Evolutionary conservation across 2,888 invertebrate species (phyloP), one percentile per base, ranked within the genome.

Genomic region (Saturnia pavonia): DNA sequence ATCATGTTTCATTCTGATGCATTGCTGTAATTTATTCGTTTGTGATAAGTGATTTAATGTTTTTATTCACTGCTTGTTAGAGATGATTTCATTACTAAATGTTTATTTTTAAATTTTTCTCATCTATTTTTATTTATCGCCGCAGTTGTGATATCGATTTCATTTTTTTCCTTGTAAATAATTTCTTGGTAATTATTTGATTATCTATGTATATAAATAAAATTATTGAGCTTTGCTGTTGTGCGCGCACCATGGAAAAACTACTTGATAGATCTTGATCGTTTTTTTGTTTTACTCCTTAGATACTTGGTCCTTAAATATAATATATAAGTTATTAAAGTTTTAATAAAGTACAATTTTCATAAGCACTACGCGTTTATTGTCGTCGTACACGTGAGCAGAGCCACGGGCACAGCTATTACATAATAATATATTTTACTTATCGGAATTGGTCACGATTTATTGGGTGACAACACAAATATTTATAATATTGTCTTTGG

Each of bases 11-110:
- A 40, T 65, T n/a, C 40, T 8, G 12, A 65, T 65, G 8, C 65
- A 40, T 65, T 8, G 40, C n/a, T 65, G 65, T 65, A 40, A 65
- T 65, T 65, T 65, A 65, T 65, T 65, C 19, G 40, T 65, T 40
- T 40, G 19, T 65, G 65, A 40, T 65, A 65, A 65, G 9, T 40
- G 40, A 65, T 65, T 40, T 40, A 65, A 40, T 16, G 22, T 65
- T 1, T 40, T 40, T 7, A 65, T 40, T 40, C 11, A 65, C 2
- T 19, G 65, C 65, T 65, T 65, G 40, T 65, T 65, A 65, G n/a
- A 19, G 19, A 65, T 65, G 40, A 12, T 65, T 65, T 65, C n/a
- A 65, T 65, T 40, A 40, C 27, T 60, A 14, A 27, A 40, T 40
- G 40, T 65, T 65, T 34, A 65, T 60, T 65, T 19, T 12, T 65